A percentile compares a stretch with the other conserved stretches of the same genome.
phyloP scores from a whole-genome alignment of 2,888 invertebrate species.

The Baronia brevicornis region DNA sequence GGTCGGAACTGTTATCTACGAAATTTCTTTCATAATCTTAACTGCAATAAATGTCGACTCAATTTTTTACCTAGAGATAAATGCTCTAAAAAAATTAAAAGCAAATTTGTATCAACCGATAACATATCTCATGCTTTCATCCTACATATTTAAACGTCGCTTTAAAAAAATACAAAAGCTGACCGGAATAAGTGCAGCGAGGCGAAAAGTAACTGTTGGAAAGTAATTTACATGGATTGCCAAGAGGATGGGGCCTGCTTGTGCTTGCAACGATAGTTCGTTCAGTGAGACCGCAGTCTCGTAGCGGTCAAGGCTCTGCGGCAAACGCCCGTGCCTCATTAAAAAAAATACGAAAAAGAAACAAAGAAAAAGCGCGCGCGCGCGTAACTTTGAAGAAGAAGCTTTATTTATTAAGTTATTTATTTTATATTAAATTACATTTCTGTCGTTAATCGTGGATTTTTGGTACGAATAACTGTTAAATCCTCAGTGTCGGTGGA shows the following conservation, averaged over 20 bases:
- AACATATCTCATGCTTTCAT: slow-evolving; percentile 38
- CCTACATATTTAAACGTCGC: slow-evolving; percentile 19
- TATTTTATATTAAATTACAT: slow-evolving; percentile 14
- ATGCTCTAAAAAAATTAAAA: slow-evolving; percentile 22
- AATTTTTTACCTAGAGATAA: slow-evolving; percentile 10
- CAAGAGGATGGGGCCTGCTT: slow-evolving; percentile 43
- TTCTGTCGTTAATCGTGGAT: slow-evolving; percentile 38
- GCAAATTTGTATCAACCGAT: slow-evolving; percentile 29
- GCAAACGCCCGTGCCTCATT: slow-evolving; percentile 37
- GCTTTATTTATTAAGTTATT: slow-evolving; percentile 22
- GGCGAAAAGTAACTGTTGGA: slow-evolving; percentile 72
- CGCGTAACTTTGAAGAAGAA: too few relatives aligned
- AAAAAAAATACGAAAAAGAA: slow-evolving; percentile 36
- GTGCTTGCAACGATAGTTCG: slow-evolving; percentile 39
- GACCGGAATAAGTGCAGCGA: slow-evolving; percentile 66
- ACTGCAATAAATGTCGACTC: too few relatives aligned
- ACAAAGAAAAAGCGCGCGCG: slow-evolving; percentile 59
- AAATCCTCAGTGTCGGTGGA: slow-evolving; percentile 57
- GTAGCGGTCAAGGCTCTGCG: slow-evolving; percentile 65
- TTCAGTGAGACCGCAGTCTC: slow-evolving; percentile 63
- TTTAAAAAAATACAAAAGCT: slow-evolving; percentile 27
- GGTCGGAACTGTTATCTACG: too few relatives aligned
- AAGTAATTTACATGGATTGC: slow-evolving; percentile 58
- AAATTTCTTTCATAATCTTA: slow-evolving; percentile 6
- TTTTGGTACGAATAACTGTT: slow-evolving; percentile 65